phyloP scores from a whole-genome alignment of 2,113 vertebrate species.

The Aegotheles bennettii region DNA sequence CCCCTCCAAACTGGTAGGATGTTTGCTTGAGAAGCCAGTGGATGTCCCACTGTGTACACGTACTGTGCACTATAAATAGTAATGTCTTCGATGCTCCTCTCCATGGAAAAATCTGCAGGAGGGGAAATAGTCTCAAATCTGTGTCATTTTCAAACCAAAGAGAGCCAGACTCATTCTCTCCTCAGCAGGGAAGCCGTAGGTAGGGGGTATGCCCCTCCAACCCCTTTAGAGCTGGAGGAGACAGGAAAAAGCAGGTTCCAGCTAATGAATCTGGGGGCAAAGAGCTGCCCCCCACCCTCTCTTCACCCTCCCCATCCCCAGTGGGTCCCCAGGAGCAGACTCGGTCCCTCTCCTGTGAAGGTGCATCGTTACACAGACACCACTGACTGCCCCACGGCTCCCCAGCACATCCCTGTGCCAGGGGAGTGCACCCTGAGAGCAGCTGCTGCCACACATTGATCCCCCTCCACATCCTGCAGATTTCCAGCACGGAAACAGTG shows the following conservation, averaged over 20 bases:
- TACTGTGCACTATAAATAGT: constrained; percentile 65
- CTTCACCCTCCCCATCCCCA: background rate
- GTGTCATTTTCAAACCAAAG: constrained; percentile 42
- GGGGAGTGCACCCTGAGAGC: rapidly evolving
- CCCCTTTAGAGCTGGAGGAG: background rate
- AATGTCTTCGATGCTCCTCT: constrained; percentile 46
- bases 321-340: rapidly evolving
- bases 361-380: rapidly evolving
- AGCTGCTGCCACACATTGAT: background rate
- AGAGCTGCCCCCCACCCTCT: rapidly evolving
- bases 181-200: background rate
- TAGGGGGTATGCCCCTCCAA: background rate
- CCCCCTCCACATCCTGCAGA: rapidly evolving
- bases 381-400: rapidly evolving
- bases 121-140: constrained; percentile 64
- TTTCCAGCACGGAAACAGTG: background rate
- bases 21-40: background rate
- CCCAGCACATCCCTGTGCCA: background rate
- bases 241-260: background rate
- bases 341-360: background rate
- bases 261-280: background rate
- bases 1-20: constrained; percentile 10
- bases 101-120: constrained; percentile 29
- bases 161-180: constrained; percentile 38
- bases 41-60: constrained; percentile 24